A percentile compares a stretch with the other conserved stretches of the same genome.
These are phyloP conservation scores for Zaprionus gabonicus DNA, from an alignment of 1,140 invertebrate genomes.

Conservation along the genomic window DNA sequence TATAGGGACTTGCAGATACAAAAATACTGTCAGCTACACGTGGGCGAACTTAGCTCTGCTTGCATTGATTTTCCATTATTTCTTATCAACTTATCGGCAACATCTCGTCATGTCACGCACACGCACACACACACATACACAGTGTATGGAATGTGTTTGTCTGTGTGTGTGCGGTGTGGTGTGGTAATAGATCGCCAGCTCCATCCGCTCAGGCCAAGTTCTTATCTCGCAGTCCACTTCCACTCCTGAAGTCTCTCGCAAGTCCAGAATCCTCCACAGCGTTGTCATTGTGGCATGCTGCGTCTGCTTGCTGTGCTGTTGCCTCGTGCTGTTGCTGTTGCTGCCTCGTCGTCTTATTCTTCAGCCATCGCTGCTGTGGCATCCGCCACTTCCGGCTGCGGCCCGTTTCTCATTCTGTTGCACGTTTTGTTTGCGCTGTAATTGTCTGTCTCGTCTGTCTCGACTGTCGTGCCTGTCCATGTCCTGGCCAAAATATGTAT, in stretches of 20 bases:
- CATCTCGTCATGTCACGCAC: slow-evolving; percentile 10
- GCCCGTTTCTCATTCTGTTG: slow-evolving; percentile 61
- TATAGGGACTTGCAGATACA: background rate
- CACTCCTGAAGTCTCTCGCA: slow-evolving; percentile 3
- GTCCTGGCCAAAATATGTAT: slow-evolving; percentile 54
- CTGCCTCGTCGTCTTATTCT: slow-evolving; percentile 34
- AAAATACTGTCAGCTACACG: background rate
- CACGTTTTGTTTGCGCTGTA: slow-evolving; percentile 78
- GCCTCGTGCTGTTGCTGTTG: background rate
- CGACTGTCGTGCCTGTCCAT: background rate
- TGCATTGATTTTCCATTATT: background rate
- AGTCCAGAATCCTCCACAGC: slow-evolving; percentile 9
- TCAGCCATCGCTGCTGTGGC: slow-evolving; percentile 51
- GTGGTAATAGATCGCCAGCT: slow-evolving; percentile 74
- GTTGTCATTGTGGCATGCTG: slow-evolving; percentile 32
- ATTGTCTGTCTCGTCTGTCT: slow-evolving; percentile 59
- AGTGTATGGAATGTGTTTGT: slow-evolving; percentile 21
- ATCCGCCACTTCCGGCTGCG: slow-evolving; percentile 54
- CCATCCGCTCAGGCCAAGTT: slow-evolving; percentile 59
- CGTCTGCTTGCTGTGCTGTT: slow-evolving; percentile 19
- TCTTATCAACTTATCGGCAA: slow-evolving; percentile 8
- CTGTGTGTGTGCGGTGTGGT: slow-evolving; percentile 32
- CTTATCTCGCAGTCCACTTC: slow-evolving; percentile 60
- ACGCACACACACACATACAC: background rate
- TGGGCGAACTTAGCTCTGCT: background rate